Percentiles rank a stretch among this genome's conserved stretches.
Conservation (phyloP, 2,113 vertebrate genomes). For the Girardinichthys multiradiatus region DNA sequence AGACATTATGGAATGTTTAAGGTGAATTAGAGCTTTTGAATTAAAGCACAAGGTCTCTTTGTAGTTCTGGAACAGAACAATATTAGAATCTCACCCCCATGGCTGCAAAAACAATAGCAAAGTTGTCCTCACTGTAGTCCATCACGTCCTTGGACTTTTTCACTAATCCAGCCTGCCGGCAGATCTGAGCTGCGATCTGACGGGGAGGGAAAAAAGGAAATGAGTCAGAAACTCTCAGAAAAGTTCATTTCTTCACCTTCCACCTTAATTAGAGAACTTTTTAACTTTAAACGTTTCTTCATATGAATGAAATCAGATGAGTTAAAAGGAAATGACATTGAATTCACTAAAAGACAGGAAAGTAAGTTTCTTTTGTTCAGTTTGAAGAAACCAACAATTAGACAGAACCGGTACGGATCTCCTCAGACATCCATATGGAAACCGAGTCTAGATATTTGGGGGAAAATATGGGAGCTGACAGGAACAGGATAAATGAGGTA, state of each 20-base stretch:
- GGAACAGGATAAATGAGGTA: not conserved
- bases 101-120: slow-evolving; percentile 86
- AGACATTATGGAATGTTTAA: not conserved
- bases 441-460: not conserved
- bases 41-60: not conserved
- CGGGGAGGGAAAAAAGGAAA: not conserved
- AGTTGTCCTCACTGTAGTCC: slow-evolving; percentile 85
- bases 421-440: not conserved
- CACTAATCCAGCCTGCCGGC: slow-evolving; percentile 84
- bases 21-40: not conserved
- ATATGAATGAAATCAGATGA: not conserved
- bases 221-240: not conserved
- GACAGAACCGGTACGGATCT: not conserved
- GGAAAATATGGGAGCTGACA: not conserved
- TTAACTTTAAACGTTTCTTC: not conserved
- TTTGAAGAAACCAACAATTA: not conserved
- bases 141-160: slow-evolving; percentile 85
- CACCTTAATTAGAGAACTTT: not conserved
- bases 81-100: slow-evolving; percentile 79
- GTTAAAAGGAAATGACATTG: not conserved
- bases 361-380: not conserved
- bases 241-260: not conserved
- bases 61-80: not conserved
- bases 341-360: not conserved
- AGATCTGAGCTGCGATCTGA: slow-evolving; percentile 86